A percentile compares a stretch with the other conserved stretches of the same genome.
These are phyloP conservation scores for Lepidothrix coronata DNA, from an alignment of 2,113 vertebrate genomes.

Conservation along the genomic window DNA sequence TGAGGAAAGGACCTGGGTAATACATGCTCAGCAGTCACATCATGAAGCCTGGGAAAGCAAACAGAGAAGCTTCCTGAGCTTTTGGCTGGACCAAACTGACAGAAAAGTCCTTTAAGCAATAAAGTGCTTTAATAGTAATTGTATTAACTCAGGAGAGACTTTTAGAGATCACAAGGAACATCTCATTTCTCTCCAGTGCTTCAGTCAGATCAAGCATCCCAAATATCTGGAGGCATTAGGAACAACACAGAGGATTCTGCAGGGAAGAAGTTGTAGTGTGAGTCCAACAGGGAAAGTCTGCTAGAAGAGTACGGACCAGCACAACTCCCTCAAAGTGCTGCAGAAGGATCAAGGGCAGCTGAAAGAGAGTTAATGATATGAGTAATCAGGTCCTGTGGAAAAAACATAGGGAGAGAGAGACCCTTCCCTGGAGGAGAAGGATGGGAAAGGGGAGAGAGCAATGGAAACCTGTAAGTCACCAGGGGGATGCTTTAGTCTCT, in stretches of 20 bases:
- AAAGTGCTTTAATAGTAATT: background rate
- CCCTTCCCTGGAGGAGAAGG: background rate
- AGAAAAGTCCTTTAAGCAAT: background rate
- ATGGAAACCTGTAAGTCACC: background rate
- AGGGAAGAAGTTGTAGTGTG: background rate
- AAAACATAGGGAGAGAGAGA: background rate
- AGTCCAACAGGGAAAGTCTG: background rate
- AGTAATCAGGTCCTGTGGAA: background rate
- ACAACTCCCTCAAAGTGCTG: background rate
- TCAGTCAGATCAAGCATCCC: background rate
- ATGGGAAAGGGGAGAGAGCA: fast-evolving
- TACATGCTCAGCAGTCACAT: background rate
- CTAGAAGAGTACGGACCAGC: background rate
- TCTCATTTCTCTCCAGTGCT: background rate
- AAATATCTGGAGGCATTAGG: background rate
- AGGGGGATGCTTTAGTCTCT: background rate
- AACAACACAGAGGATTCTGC: background rate
- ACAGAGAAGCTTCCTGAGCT: background rate
- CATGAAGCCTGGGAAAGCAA: background rate
- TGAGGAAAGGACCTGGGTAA: background rate
- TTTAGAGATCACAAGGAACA: background rate
- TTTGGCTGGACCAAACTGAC: background rate
- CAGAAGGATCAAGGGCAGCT: background rate
- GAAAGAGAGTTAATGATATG: background rate
- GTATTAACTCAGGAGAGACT: background rate